Conservation (phyloP, 2,113 vertebrate genomes). For the Notothenia rossii region DNA sequence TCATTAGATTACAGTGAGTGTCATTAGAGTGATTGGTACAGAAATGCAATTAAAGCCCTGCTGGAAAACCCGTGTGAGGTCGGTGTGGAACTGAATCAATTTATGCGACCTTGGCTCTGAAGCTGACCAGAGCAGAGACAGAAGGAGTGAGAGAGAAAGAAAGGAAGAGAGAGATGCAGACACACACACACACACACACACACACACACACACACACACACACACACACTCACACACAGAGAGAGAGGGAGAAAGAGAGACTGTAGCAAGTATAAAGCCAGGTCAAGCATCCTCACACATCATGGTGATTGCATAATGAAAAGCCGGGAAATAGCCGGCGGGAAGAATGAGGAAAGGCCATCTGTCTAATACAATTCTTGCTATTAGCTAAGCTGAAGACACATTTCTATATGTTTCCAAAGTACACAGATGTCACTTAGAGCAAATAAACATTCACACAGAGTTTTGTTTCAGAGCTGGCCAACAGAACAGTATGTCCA, state of each 20-base stretch:
- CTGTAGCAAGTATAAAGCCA: slow-evolving; percentile 49
- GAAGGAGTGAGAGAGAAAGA: not conserved
- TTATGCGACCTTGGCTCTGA: slow-evolving; percentile 68
- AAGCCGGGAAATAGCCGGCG: slow-evolving; percentile 47
- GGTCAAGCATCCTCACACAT: slow-evolving; percentile 70
- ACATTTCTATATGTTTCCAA: slow-evolving; percentile 11
- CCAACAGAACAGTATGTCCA: not conserved
- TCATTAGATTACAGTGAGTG: slow-evolving; percentile 16
- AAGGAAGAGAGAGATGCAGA: not conserved
- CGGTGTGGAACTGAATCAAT: slow-evolving; percentile 67
- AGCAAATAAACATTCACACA: slow-evolving; percentile 1
- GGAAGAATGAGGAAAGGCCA: slow-evolving; percentile 61
- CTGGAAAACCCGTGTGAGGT: slow-evolving; percentile 38
- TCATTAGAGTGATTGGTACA: slow-evolving; percentile 69
- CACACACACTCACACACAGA: slow-evolving; percentile 28
- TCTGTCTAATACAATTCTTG: slow-evolving; percentile 57
- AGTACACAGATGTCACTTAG: not conserved
- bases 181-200: slow-evolving; percentile 23
- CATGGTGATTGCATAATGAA: slow-evolving; percentile 69
- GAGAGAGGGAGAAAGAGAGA: not conserved
- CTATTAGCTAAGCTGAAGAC: slow-evolving; percentile 24
- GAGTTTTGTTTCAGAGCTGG: not conserved
- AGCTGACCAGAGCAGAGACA: slow-evolving; percentile 43
- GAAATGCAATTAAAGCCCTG: slow-evolving; percentile 78
- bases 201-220: not conserved